Base-by-base conservation (phyloP, 1,140 invertebrate genomes). In the Anadara kagoshimensis region DNA sequence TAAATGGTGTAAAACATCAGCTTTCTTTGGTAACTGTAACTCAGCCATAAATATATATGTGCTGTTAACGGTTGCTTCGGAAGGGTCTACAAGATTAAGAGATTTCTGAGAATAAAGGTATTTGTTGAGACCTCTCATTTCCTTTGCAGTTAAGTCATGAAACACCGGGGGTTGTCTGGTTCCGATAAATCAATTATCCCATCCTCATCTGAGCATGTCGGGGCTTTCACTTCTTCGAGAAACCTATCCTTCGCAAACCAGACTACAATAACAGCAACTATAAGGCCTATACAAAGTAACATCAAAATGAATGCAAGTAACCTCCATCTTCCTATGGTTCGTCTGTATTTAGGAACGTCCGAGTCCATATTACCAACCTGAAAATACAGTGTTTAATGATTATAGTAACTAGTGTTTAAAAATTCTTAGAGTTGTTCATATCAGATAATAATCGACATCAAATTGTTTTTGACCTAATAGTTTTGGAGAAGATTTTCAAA, bases 31-130 rank as follows among this genome's bases (percentile, higher is more conserved):
- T 20, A 78, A 56, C 10, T 80, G 47, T 0, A 85, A 56, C n/a
- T 85, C 83, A 16, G 75, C 75, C 11, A 70, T 68, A 66, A 73
- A 85, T 16, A 86, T 76, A 24, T 79, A 83, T 53, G 75, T 82
- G 3, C 45, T 65, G 41, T 79, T 81, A 7, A 80, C 56, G 12
- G 10, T 20, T 2, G 69, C 65, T 7, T 73, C 69, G 14, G 51
- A 36, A 8, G 75, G 65, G 14, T 41, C n/a, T 1, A 58, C 75
- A 4, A 84, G 56, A 58, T 76, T 81, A 20, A 85, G 56, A 26
- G 69, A 59, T 58, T 58, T 45, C 49, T 73, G 51, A 7, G 41
- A 45, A 41, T 76, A 76, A 20, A 81, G 53, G 51, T 58, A 81
- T 47, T 71, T 54, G 53, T 56, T 75, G 22, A 81, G 24, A 3